These are phyloP conservation scores for Lordiphosa andalusiaca DNA, from an alignment of 2,888 invertebrate genomes.

Conservation along the genomic window DNA sequence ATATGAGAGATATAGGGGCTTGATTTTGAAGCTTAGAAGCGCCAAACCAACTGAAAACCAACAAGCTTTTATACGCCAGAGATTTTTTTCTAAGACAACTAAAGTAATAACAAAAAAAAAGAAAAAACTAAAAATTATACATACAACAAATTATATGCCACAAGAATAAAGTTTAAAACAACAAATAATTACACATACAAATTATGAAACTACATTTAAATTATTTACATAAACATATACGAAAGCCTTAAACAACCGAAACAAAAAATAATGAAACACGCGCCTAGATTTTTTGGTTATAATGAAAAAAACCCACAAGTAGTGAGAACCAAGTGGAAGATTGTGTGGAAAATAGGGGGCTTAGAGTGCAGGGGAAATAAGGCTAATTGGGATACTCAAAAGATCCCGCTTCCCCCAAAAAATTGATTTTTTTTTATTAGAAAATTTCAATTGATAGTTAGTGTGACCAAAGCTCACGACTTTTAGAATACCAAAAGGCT, in stretches of 20 bases:
- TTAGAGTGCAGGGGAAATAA: too few relatives aligned
- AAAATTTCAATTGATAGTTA: too few relatives aligned
- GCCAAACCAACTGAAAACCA: constrained; percentile 27
- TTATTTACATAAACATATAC: constrained; percentile 31
- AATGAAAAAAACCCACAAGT: constrained; percentile 11
- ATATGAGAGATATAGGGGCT: constrained; percentile 45
- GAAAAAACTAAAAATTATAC: constrained; percentile 22
- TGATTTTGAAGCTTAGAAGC: too few relatives aligned
- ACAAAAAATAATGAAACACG: constrained; percentile 11
- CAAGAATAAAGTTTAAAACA: constrained; percentile 17
- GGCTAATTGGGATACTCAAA: too few relatives aligned
- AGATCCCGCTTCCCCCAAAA: too few relatives aligned
- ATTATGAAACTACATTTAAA: constrained; percentile 15
- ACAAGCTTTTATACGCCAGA: constrained; percentile 68
- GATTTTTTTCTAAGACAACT: constrained; percentile 59
- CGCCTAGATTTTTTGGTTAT: constrained; percentile 25
- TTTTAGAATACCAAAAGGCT: too few relatives aligned
- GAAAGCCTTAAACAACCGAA: constrained; percentile 33
- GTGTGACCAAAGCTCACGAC: too few relatives aligned
- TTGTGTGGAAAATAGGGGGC: neutral
- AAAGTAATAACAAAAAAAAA: constrained; percentile 10
- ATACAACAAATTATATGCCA: constrained; percentile 14
- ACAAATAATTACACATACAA: constrained; percentile 8
- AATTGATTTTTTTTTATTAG: too few relatives aligned
- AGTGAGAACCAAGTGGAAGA: constrained; percentile 4